Percentiles rank a stretch among this genome's conserved stretches.
These are phyloP conservation scores for Dicycla oo DNA, from an alignment of 2,888 invertebrate species.

Conservation along the genomic window DNA sequence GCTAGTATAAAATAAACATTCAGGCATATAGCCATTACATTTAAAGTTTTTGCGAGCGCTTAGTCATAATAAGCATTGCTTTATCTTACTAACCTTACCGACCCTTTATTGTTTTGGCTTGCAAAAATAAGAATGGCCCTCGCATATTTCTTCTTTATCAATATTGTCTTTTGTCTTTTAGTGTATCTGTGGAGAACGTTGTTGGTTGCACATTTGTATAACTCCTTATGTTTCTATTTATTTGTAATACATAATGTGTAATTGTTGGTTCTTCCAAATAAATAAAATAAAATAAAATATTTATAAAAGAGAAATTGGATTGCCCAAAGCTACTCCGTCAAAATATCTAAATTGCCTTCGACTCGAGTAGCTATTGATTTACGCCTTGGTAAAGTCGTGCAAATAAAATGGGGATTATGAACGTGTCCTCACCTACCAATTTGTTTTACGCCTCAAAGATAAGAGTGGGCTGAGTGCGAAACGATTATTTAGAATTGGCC, in stretches of 20 bases:
- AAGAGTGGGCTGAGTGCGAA: conserved; percentile 32
- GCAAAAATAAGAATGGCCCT: conserved; percentile 6
- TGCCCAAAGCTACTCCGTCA: conserved; percentile 16
- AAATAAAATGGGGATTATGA: conserved; percentile 23
- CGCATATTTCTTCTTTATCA: too few relatives aligned
- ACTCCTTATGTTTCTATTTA: too few relatives aligned
- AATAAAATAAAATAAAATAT: too few relatives aligned
- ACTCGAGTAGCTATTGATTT: conserved; percentile 30
- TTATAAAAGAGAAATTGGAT: conserved; percentile 34
- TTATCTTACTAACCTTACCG: not conserved
- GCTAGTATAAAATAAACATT: not conserved
- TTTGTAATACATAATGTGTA: too few relatives aligned
- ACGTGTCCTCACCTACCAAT: conserved; percentile 41
- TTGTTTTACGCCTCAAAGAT: conserved; percentile 48
- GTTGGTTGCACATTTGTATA: too few relatives aligned
- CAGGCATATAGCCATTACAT: not conserved
- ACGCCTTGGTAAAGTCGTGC: conserved; percentile 21
- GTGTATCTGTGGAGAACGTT: too few relatives aligned
- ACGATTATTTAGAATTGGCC: conserved; percentile 33
- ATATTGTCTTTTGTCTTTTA: too few relatives aligned
- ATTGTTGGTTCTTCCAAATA: too few relatives aligned
- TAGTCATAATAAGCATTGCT: not conserved
- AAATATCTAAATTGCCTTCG: conserved; percentile 35
- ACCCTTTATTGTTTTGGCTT: conserved; percentile 14
- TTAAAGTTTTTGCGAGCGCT: not conserved